Conservation (phyloP, 1,140 invertebrate species). For the Pseudomyrmex sp. region DNA sequence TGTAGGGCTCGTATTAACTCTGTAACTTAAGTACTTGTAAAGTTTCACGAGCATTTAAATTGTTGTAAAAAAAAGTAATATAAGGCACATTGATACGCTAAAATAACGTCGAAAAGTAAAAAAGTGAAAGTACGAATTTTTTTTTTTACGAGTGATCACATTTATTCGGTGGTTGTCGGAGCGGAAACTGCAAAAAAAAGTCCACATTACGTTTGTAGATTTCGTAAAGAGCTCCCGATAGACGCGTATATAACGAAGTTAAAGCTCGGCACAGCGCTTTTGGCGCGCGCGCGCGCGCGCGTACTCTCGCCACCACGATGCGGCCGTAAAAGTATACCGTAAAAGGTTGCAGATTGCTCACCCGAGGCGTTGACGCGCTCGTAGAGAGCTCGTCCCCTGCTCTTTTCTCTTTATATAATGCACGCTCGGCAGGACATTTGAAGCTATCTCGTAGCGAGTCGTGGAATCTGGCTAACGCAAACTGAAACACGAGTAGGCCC, state of each 20-base stretch:
- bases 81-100: no score
- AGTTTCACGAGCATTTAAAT: no score
- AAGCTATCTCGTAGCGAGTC: conserved; percentile 49
- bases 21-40: no score
- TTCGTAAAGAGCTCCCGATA: conserved; percentile 29
- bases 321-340: conserved; percentile 60
- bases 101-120: no score
- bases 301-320: conserved; percentile 3
- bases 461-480: conserved; percentile 46
- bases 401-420: conserved; percentile 5
- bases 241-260: conserved; percentile 43
- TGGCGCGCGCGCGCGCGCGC: conserved; percentile 12
- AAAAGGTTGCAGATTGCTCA: conserved; percentile 60
- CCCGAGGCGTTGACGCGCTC: conserved; percentile 45
- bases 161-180: not conserved
- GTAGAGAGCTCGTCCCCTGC: not conserved
- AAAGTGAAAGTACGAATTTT: not conserved
- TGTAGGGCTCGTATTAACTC: no score
- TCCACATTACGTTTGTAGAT: conserved; percentile 6
- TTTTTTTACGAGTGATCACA: not conserved
- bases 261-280: conserved; percentile 8
- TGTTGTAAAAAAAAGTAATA: no score
- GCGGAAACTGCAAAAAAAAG: not conserved
- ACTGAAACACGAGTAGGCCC: conserved; percentile 56
- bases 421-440: conserved; percentile 30